Conservation (phyloP, 2,888 invertebrate species). For the Acrobasis repandana region DNA sequence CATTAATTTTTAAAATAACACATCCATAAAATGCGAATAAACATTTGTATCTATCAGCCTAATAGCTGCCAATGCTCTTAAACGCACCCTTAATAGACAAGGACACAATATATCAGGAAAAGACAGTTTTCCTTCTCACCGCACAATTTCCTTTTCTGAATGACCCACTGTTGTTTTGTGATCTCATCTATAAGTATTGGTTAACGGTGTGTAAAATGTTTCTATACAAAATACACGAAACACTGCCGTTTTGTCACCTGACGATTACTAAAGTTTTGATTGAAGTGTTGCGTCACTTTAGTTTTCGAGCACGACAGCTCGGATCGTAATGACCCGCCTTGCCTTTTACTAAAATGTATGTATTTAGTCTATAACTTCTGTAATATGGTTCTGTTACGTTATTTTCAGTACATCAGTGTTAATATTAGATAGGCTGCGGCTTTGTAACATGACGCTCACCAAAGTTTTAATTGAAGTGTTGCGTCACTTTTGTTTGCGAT, state of each 20-base stretch:
- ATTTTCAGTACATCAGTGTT: not conserved
- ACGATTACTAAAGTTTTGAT: no score
- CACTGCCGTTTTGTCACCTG: no score
- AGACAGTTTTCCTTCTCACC: not conserved
- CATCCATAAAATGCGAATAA: constrained; percentile 43
- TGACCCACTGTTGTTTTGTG: not conserved
- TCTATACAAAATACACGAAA: no score
- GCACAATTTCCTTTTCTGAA: not conserved
- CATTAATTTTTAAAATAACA: constrained; percentile 15
- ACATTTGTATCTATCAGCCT: constrained; percentile 39
- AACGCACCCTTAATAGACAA: constrained; percentile 45
- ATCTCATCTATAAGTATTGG: not conserved
- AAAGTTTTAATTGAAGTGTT: constrained; percentile 46
- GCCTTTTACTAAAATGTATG: no score
- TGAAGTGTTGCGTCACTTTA: no score
- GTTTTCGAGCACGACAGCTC: no score
- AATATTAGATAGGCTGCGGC: not conserved
- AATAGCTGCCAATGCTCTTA: constrained; percentile 36
- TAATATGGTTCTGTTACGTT: not conserved
- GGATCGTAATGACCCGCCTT: no score
- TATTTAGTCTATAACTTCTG: not conserved
- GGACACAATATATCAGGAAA: constrained; percentile 41
- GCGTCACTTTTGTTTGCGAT: constrained; percentile 41
- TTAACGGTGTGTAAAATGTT: not conserved
- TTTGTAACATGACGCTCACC: constrained; percentile 37